These are phyloP conservation scores for Drosophila anomalata DNA, from an alignment of 2,888 invertebrate species.

Conservation along the genomic window DNA sequence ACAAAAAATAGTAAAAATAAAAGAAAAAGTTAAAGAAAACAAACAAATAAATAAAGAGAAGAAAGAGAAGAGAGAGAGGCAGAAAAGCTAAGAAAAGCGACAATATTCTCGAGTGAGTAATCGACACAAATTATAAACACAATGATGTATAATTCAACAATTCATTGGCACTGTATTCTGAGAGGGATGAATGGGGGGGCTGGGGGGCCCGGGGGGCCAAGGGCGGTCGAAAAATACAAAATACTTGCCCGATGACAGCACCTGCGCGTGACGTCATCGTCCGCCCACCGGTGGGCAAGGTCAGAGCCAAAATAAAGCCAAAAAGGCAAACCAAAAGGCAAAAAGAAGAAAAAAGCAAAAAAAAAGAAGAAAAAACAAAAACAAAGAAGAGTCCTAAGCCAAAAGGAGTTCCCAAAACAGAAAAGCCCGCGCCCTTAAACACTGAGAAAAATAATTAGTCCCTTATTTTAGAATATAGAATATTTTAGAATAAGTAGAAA, in stretches of 20 bases:
- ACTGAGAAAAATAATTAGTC: neutral
- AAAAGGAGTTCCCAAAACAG: neutral
- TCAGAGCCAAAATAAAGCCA: neutral
- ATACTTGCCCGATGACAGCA: constrained; percentile 48
- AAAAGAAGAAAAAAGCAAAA: too few relatives aligned
- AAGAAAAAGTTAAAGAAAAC: neutral
- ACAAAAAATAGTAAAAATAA: neutral
- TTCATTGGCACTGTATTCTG: constrained; percentile 33
- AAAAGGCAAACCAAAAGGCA: neutral
- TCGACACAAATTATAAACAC: constrained; percentile 39
- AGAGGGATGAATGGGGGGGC: neutral
- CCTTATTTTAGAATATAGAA: too few relatives aligned
- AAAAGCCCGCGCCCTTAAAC: neutral
- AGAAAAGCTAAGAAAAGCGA: neutral
- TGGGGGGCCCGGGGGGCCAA: neutral
- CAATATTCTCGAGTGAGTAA: constrained; percentile 48
- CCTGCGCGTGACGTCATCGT: constrained; percentile 44
- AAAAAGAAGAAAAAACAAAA: constrained; percentile 5
- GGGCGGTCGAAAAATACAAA: constrained; percentile 29
- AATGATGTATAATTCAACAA: constrained; percentile 43
- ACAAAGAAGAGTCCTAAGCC: neutral
- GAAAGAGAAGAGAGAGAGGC: neutral
- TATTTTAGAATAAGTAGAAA: too few relatives aligned
- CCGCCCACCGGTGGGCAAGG: constrained; percentile 2
- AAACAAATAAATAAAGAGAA: neutral